Evolutionary conservation across 2,797 vertebrate genomes (phyloP), one percentile per base, ranked within the genome.

Genomic region (Benthosema pterotum): DNA sequence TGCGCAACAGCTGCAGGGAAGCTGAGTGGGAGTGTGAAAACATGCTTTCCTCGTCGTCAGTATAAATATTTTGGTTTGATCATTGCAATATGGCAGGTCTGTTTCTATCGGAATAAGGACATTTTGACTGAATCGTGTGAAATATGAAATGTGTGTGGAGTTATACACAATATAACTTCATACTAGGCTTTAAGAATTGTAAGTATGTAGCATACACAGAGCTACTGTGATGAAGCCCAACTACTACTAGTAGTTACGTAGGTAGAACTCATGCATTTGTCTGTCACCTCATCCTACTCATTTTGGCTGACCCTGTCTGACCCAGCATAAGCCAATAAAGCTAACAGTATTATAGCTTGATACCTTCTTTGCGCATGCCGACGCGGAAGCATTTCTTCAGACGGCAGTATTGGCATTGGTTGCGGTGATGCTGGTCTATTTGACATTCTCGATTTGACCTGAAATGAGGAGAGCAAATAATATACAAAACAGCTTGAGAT

Each of bases 291-390:
- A 32, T 8, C 28, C 28, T 32, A 32, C 28, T 32, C 28, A 32
- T 32, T 38, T 38, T 38, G 32, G 32, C 32, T 38, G 32, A 38
- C 32, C 32, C 32, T 38, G 32, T 11, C 7, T 38, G 32, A 38
- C 32, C 32, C 32, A 9, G 32, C 32, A 38, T 38, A 38, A n/a
- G 32, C 32, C 32, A 38, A 38, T 56, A 28, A 57, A 46, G 46
- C 28, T 65, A n/a, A 50, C 42, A 22, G 57, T 63, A 48, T 47
- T 51, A 38, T 58, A 56, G 28, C 17, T 66, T 43, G 61, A 17
- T 94, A 98, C 96, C 96, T 94, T 99, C 97, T 91, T 98, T 98
- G 72, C 96, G 93, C 96, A 98, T 99, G 58, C 97, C 97, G 25
- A 99, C 97, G 0, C 95, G 93, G 89, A 99, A 97, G 57, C 97